Conservation (phyloP, 2,888 invertebrate genomes). For the Drosophila demipolita region DNA sequence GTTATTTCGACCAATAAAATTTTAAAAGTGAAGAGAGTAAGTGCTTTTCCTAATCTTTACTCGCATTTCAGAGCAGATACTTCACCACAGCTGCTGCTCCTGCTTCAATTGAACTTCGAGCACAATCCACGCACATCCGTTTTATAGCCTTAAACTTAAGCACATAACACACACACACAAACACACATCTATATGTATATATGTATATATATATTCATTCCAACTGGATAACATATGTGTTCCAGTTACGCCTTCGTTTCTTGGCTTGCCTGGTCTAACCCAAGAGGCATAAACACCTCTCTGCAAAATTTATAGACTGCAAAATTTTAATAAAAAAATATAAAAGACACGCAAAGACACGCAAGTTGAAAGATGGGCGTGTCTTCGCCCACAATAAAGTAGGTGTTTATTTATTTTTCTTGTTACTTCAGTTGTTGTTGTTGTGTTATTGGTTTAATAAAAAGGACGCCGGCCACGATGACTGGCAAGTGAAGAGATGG, state of each 20-base stretch:
- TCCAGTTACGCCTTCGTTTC: constrained; percentile 14
- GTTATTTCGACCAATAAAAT: neutral
- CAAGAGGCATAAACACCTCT: constrained; percentile 57
- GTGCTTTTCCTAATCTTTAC: constrained; percentile 1
- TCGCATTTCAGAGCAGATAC: constrained; percentile 21
- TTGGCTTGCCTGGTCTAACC: constrained; percentile 18
- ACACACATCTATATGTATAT: too few species aligned
- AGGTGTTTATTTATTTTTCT: constrained; percentile 19
- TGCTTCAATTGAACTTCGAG: constrained; percentile 9
- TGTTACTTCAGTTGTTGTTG: constrained; percentile 9
- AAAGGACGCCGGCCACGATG: constrained; percentile 58
- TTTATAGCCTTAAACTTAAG: constrained; percentile 14
- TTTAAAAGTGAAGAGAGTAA: neutral
- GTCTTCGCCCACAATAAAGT: constrained; percentile 53
- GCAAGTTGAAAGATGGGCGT: constrained; percentile 49
- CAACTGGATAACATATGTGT: constrained; percentile 32
- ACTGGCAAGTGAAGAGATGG: constrained; percentile 79
- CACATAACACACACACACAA: constrained; percentile 10
- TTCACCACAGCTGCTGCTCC: constrained; percentile 13
- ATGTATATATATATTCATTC: constrained; percentile 2
- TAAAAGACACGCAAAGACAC: constrained; percentile 54
- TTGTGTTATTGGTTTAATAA: constrained; percentile 61
- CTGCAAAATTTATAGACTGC: constrained; percentile 74
- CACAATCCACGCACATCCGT: constrained; percentile 38
- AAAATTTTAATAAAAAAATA: constrained; percentile 57